Conservation (phyloP, 1,140 invertebrate species). For the Episyrphus balteatus region DNA sequence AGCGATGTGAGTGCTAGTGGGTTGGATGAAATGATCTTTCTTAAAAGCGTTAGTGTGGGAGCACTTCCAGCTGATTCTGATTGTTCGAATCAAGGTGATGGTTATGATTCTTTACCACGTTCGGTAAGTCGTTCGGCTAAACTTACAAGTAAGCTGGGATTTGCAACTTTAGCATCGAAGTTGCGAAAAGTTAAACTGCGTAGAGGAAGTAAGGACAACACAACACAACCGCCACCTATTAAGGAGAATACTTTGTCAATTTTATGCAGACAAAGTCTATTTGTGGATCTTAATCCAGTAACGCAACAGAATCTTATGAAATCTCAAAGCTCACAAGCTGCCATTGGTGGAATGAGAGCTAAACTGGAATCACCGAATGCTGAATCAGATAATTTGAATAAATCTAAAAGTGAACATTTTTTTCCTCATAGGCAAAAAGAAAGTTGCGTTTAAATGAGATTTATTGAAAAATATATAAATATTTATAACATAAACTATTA, state of each 20-base stretch:
- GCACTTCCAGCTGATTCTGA: slow-evolving; percentile 1
- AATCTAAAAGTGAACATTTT: slow-evolving; percentile 31
- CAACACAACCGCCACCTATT: background rate
- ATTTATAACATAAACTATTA: too few species aligned
- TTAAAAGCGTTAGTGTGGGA: slow-evolving; percentile 47
- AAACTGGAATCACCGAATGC: background rate
- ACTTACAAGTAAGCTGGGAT: slow-evolving; percentile 41
- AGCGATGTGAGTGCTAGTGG: background rate
- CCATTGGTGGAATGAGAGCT: slow-evolving; percentile 7
- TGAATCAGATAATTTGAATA: slow-evolving; percentile 13
- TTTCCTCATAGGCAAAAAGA: slow-evolving; percentile 4
- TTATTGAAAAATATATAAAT: too few species aligned
- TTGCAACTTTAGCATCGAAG: slow-evolving; percentile 52
- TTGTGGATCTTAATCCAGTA: slow-evolving; percentile 17
- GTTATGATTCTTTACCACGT: slow-evolving; percentile 26
- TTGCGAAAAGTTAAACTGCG: slow-evolving; percentile 36
- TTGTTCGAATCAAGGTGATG: slow-evolving; percentile 9
- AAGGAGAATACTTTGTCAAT: slow-evolving; percentile 19
- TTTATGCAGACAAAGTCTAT: slow-evolving; percentile 26
- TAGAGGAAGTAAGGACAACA: background rate
- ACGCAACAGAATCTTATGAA: slow-evolving; percentile 12
- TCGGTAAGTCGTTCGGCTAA: slow-evolving; percentile 22
- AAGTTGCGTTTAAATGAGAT: too few species aligned
- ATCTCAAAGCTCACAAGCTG: slow-evolving; percentile 3
- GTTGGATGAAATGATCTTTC: slow-evolving; percentile 51